Percentiles rank a stretch among this genome's conserved stretches.
phyloP scores from a whole-genome alignment of 2,113 vertebrate genomes.

The Tonatia bakeri region DNA sequence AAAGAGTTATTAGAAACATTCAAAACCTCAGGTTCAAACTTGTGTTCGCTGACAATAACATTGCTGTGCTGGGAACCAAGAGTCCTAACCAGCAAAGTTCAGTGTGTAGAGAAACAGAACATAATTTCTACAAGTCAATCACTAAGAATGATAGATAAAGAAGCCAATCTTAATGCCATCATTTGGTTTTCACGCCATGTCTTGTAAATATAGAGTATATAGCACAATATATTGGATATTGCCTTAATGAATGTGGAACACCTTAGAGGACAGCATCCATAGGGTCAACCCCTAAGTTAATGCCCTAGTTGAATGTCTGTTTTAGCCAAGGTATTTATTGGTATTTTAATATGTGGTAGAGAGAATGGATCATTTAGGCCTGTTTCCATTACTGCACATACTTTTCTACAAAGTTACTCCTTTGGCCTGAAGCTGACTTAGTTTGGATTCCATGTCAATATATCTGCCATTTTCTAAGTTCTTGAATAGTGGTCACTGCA shows the following conservation, averaged over 20 bases:
- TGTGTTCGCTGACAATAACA: background rate
- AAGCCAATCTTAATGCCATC: background rate
- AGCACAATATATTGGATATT: background rate
- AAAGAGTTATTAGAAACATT: background rate
- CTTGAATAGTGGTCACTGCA: background rate
- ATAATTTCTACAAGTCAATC: background rate
- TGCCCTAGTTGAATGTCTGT: background rate
- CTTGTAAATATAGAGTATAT: background rate
- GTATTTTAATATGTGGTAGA: background rate
- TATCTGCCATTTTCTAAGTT: background rate
- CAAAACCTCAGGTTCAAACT: background rate
- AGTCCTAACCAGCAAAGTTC: background rate
- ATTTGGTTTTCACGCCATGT: background rate
- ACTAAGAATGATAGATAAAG: background rate
- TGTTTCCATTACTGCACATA: background rate
- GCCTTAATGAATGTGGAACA: background rate
- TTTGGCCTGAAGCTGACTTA: background rate
- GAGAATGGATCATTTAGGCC: background rate
- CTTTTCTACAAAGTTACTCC: background rate
- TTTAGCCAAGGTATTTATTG: background rate
- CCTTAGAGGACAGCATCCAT: background rate
- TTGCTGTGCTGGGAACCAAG: background rate
- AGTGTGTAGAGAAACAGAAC: background rate
- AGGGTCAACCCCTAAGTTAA: background rate
- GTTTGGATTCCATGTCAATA: background rate